Conservation (phyloP, 2,888 invertebrate genomes). For the Stenodera caucasica region DNA sequence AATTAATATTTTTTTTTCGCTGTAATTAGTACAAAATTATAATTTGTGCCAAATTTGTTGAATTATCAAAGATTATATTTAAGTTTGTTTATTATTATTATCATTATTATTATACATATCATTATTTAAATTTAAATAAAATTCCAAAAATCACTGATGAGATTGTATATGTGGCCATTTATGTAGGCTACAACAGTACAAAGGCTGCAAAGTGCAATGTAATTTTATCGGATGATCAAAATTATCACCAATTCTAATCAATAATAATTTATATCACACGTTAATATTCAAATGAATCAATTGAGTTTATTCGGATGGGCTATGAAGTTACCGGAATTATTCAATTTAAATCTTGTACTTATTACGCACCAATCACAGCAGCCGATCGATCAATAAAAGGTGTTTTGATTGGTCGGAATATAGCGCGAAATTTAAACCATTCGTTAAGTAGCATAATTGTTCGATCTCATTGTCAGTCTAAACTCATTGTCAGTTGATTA, state of each 20-base stretch:
- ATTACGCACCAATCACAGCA: too few relatives aligned
- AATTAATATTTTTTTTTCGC: conserved; percentile 13
- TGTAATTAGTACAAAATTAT: background rate
- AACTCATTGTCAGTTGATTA: too few relatives aligned
- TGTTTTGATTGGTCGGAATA: too few relatives aligned
- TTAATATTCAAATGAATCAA: too few relatives aligned
- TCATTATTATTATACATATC: conserved; percentile 16
- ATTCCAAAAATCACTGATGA: too few relatives aligned
- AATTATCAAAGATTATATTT: conserved; percentile 42
- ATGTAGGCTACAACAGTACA: conserved; percentile 42
- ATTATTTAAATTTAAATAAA: conserved; percentile 21
- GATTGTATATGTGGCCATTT: conserved; percentile 40
- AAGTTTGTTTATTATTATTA: conserved; percentile 28
- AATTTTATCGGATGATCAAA: conserved; percentile 36
- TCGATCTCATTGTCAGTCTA: too few relatives aligned
- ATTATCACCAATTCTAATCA: conserved; percentile 21
- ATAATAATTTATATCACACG: conserved; percentile 18
- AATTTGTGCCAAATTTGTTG: conserved; percentile 38
- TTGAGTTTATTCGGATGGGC: too few relatives aligned
- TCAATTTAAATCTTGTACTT: too few relatives aligned
- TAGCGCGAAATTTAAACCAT: background rate
- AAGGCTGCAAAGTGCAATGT: conserved; percentile 54
- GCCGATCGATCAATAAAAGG: too few relatives aligned
- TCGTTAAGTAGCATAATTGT: too few relatives aligned
- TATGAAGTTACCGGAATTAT: too few relatives aligned